Percentiles rank a stretch among this genome's conserved stretches.
Conservation (phyloP, 2,888 invertebrate species). For the Drosophila limbata region DNA sequence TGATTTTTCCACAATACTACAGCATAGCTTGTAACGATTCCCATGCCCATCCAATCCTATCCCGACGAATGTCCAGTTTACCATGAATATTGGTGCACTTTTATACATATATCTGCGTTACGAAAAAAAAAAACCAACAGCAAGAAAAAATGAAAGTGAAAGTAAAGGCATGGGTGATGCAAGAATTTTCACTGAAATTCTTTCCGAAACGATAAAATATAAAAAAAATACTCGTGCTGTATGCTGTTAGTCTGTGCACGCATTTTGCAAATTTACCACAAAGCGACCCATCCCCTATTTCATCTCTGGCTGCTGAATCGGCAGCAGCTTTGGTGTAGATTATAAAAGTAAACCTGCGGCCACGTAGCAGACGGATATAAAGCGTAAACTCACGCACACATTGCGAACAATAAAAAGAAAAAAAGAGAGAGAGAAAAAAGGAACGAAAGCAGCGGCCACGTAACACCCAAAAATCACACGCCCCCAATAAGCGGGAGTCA, state of each 20-base stretch:
- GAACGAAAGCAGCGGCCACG: slow-evolving; percentile 60
- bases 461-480: slow-evolving; percentile 54
- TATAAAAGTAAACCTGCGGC: slow-evolving; percentile 71
- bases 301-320: not conserved
- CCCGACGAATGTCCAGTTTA: not conserved
- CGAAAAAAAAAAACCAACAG: not conserved
- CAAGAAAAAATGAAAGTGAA: slow-evolving; percentile 5
- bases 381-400: slow-evolving; percentile 76
- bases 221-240: slow-evolving; percentile 31
- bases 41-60: slow-evolving; percentile 18
- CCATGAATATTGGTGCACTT: slow-evolving; percentile 29
- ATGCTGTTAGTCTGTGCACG: slow-evolving; percentile 71
- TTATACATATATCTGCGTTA: slow-evolving; percentile 28
- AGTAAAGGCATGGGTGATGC: slow-evolving; percentile 29
- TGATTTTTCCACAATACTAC: slow-evolving; percentile 55
- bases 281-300: slow-evolving; percentile 39
- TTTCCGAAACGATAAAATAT: slow-evolving; percentile 27
- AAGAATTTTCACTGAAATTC: slow-evolving; percentile 49
- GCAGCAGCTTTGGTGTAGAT: slow-evolving; percentile 57
- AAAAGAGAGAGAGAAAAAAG: slow-evolving; percentile 14
- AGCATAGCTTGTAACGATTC: slow-evolving; percentile 20
- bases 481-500: slow-evolving; percentile 29
- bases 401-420: slow-evolving; percentile 55
- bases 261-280: slow-evolving; percentile 80
- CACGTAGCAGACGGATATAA: slow-evolving; percentile 75